Percentiles rank a stretch among this genome's conserved stretches.
phyloP scores from a whole-genome alignment of 2,888 invertebrate species.

The Drosophila yooni region DNA sequence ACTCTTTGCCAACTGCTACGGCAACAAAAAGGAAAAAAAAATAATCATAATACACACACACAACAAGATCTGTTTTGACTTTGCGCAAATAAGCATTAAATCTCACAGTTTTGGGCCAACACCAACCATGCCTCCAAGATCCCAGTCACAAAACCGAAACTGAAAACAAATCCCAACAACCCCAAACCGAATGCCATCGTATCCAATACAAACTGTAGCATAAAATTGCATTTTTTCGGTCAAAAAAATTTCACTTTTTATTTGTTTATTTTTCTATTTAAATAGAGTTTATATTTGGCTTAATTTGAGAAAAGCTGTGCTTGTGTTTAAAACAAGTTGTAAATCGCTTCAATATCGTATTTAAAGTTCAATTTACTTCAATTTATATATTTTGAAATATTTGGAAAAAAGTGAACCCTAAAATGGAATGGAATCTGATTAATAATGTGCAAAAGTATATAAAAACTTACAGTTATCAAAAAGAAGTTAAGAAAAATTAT shows the following conservation, averaged over 20 bases:
- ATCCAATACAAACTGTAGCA: background rate
- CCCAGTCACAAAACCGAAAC: slow-evolving; percentile 24
- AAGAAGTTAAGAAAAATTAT: no score
- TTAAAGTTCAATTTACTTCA: no score
- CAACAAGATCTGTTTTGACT: slow-evolving; percentile 79
- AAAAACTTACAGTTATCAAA: background rate
- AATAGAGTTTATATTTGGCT: background rate
- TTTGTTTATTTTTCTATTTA: background rate
- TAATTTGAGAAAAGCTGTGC: no score
- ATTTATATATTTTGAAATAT: background rate
- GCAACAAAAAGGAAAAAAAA: background rate
- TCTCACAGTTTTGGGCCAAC: slow-evolving; percentile 67
- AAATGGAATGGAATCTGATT: background rate
- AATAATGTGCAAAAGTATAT: background rate
- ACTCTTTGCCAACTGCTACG: slow-evolving; percentile 29
- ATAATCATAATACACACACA: background rate
- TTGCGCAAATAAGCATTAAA: slow-evolving; percentile 81
- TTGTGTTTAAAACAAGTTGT: no score
- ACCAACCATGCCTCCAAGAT: slow-evolving; percentile 29
- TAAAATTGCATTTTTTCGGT: no score
- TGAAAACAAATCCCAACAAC: slow-evolving; percentile 29
- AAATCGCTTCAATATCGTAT: no score
- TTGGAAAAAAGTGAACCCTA: background rate
- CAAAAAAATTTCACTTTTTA: background rate
- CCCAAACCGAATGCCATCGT: slow-evolving; percentile 12